Evolutionary conservation across 1,140 invertebrate species (phyloP), one percentile per base, ranked within the genome.

Genomic region (Diorhabda sublineata): DNA sequence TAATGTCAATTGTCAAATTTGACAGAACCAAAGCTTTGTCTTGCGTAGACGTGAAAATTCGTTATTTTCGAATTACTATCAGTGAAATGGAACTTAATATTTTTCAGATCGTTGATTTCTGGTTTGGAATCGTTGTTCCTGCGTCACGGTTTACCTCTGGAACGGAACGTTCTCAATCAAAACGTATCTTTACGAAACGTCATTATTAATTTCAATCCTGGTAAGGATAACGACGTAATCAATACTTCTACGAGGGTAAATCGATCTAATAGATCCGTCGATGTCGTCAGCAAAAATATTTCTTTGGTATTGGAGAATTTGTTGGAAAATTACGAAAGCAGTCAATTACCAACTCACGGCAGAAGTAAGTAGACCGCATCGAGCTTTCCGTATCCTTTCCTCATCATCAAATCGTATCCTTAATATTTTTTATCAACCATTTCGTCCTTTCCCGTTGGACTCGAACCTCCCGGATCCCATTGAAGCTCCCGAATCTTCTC

Each of bases 281-380:
- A 92, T 68, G 85, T 89, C 41, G 86, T 92, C 1, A 91, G 90
- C 43, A 88, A 87, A 69, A 94, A 94, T 75, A 94, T 94, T 44
- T 92, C 92, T 0, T 85, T 90, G 74, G 88, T 96, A 1, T 81
- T 96, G 63, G 93, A 96, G 76, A 93, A 93, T 77, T 83, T 96
- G 4, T 82, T 96, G 61, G 91, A 94, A 78, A 92, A 94, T 75
- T 97, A 97, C 77, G 94, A 97, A 81, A 94, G 92, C 75, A 93
- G 91, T 7, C 91, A 96, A 69, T 82, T 95, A 60, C 95, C 95
- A 4, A 92, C 90, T 3, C 91, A 93, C 74, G 91, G 90, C 44
- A 88, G 91, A 86, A 91, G 92, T 91, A 81, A 41, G 63, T 57
- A 26, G 26, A 26, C 26, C 26, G 26, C 26, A 26, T 26, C 26